Percentiles rank a stretch among this genome's conserved stretches.
Evolutionary conservation across 2,888 invertebrate genomes (phyloP).

Genomic region (Phaedon cochleariae): DNA sequence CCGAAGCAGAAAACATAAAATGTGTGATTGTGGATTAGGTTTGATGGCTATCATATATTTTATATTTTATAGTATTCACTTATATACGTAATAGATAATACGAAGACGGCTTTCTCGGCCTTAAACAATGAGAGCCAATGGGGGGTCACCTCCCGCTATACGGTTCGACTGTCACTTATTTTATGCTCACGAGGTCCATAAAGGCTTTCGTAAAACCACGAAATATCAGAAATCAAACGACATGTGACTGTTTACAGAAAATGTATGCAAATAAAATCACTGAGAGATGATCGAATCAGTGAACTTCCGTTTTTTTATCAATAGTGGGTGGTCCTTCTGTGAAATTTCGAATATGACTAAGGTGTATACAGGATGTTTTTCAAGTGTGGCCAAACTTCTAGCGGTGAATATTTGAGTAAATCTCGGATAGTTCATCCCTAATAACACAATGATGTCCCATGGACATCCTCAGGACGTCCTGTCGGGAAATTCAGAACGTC

Average conservation of each 20-base stretch:
- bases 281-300: not conserved
- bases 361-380: too few species aligned
- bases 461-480: too few species aligned
- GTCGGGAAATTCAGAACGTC: too few species aligned
- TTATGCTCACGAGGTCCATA: conserved; percentile 35
- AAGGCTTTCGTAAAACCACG: conserved; percentile 27
- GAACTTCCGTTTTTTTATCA: not conserved
- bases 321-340: not conserved
- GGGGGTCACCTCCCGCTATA: conserved; percentile 41
- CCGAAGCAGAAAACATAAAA: conserved; percentile 32
- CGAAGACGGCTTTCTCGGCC: conserved; percentile 27
- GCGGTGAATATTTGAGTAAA: too few species aligned
- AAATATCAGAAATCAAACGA: conserved; percentile 23
- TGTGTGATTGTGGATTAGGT: conserved; percentile 39
- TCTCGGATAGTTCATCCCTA: too few species aligned
- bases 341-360: too few species aligned
- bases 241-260: conserved; percentile 9
- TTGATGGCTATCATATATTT: conserved; percentile 43
- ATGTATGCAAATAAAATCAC: conserved; percentile 8
- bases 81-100: conserved; percentile 33
- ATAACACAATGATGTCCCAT: too few species aligned
- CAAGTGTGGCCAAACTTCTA: too few species aligned
- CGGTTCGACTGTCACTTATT: conserved; percentile 39
- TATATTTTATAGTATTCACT: conserved; percentile 38
- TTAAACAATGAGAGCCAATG: conserved; percentile 38